Evolutionary conservation across 2,113 vertebrate species (phyloP), one percentile per base, ranked within the genome.

Genomic region (Ctenodactylus gundi): DNA sequence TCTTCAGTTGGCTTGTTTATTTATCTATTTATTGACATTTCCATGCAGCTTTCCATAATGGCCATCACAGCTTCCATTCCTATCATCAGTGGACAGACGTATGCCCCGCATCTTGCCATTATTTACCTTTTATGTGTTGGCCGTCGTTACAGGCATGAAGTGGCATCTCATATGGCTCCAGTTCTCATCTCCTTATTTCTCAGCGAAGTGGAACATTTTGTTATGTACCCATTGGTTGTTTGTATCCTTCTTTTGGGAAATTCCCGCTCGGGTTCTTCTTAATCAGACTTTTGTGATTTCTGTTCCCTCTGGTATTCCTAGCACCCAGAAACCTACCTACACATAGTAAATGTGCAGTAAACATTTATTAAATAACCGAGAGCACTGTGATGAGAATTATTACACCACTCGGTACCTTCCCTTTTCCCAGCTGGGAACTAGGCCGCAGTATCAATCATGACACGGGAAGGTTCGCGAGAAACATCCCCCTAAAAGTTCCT

Each of bases 401-500:
- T 49, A 53, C 10, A 53, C 51, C 62, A 4, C 80, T 77, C 64
- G n/a, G n/a, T 11, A 12, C 27, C 68, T 90, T 41, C 11, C 81
- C 25, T 20, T 91, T 88, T 81, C 23, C 78, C 6, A 13, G 20
- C 58, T 92, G 62, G 80, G 88, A 23, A 49, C 70, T 14, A 46
- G 84, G 81, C 51, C 20, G n/a, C 13, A 27, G 80, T 93, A 36
- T 64, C 90, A 17, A 23, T 76, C 86, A 10, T 29, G 18, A 94
- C 57, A 34, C 34, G 65, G 29, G 31, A 41, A 39, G 67, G 51
- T 78, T 87, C 73, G 4, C n/a, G 49, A 75, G 51, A 41, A 93
- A 84, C 73, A 88, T 70, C 31, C 82, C 83, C 88, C 64, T 90
- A 65, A 90, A 94, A 95, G 88, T 97, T 94, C 89, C 87, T 95